These are phyloP conservation scores for Eupithecia vulgata DNA, from an alignment of 2,888 invertebrate species.

Conservation along the genomic window DNA sequence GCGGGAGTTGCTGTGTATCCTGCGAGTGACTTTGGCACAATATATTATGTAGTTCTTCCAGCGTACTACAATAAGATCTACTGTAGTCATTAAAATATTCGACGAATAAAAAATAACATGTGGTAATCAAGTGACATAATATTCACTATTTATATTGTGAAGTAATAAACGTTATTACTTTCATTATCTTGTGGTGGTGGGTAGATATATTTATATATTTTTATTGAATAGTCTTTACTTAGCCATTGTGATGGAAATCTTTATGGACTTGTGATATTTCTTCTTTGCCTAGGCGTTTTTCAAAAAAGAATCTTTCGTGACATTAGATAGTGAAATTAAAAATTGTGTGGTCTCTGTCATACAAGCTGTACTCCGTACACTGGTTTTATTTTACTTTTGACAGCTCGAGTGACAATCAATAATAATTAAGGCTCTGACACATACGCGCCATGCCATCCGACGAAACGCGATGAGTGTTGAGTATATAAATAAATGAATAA, in stretches of 20 bases:
- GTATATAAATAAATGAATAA: too few species aligned
- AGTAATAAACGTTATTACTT: neutral
- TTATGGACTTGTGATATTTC: neutral
- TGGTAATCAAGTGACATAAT: neutral
- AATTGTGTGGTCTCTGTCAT: neutral
- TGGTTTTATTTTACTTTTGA: too few species aligned
- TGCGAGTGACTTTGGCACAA: neutral
- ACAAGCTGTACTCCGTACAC: neutral
- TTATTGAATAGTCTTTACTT: neutral
- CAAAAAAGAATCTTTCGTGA: neutral
- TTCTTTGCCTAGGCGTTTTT: neutral
- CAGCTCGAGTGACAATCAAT: too few species aligned
- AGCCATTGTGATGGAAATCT: neutral
- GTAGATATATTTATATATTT: neutral
- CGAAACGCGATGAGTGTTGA: too few species aligned
- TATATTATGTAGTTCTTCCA: neutral
- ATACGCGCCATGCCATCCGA: too few species aligned
- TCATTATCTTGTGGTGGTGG: neutral
- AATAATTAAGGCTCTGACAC: too few species aligned
- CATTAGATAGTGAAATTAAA: neutral
- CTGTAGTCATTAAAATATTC: neutral
- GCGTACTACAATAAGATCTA: neutral
- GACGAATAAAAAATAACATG: neutral
- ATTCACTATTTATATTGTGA: neutral
- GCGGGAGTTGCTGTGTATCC: neutral